Conservation (phyloP, 2,113 vertebrate species). For the Sinocyclocheilus maitianheensis region DNA sequence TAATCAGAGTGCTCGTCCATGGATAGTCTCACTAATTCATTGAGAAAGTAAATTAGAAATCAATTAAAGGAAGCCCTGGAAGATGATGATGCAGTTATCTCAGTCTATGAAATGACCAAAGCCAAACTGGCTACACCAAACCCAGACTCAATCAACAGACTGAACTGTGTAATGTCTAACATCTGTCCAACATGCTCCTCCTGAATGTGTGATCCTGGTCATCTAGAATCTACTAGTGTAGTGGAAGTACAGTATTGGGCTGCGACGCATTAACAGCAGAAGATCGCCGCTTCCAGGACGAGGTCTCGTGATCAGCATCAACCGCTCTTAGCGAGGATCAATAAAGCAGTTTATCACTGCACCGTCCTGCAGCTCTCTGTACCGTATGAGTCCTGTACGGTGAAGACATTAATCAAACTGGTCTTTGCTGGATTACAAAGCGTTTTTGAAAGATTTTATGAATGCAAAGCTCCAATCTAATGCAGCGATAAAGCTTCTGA, state of each 20-base stretch:
- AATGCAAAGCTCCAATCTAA: not conserved
- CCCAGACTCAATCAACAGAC: not conserved
- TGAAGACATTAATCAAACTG: not conserved
- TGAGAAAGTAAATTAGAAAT: not conserved
- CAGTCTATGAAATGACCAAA: not conserved
- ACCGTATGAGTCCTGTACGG: not conserved
- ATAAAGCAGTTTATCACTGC: slow-evolving; percentile 42
- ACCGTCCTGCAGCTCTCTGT: not conserved
- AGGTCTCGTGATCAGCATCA: slow-evolving; percentile 64
- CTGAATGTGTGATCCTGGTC: not conserved
- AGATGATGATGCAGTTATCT: not conserved
- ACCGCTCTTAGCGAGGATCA: slow-evolving; percentile 58
- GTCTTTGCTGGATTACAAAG: not conserved
- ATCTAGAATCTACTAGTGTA: not conserved
- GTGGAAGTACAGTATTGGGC: not conserved
- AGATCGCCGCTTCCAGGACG: slow-evolving; percentile 40
- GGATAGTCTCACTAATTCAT: not conserved
- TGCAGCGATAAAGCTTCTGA: not conserved
- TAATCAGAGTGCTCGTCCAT: not conserved
- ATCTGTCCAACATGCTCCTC: not conserved
- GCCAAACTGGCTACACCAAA: not conserved
- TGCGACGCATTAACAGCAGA: not conserved
- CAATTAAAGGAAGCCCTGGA: not conserved
- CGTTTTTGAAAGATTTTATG: not conserved
- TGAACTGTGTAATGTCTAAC: not conserved